phyloP scores from a whole-genome alignment of 2,113 vertebrate species.

The Helogale parvula region DNA sequence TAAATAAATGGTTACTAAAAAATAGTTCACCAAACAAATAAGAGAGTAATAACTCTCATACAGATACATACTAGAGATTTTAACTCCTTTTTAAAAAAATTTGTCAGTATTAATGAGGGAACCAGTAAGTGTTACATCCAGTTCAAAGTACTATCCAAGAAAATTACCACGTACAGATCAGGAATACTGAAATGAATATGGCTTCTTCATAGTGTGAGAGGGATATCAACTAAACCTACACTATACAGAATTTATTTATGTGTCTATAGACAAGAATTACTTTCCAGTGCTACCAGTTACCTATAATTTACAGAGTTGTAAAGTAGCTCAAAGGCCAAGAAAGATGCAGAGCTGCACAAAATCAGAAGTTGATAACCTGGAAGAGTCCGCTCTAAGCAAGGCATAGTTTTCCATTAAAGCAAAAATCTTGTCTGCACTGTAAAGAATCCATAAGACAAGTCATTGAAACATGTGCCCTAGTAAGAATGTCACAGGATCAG shows the following conservation, averaged over 20 bases:
- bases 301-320: not conserved
- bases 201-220: not conserved
- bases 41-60: not conserved
- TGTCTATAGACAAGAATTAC: not conserved
- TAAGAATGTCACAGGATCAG: not conserved
- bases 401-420: constrained; percentile 12
- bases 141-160: not conserved
- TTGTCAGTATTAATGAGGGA: not conserved
- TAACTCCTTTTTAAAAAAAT: not conserved
- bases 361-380: not conserved
- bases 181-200: constrained; percentile 6
- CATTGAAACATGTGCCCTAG: not conserved
- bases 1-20: not conserved
- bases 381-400: not conserved
- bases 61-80: not conserved
- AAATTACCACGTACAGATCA: not conserved
- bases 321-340: constrained; percentile 6
- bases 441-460: not conserved
- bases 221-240: not conserved
- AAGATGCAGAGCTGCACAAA: not conserved
- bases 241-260: not conserved
- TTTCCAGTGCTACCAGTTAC: not conserved
- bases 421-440: not conserved
- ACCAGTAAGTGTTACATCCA: not conserved
- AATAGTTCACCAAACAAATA: not conserved